A percentile compares a stretch with the other conserved stretches of the same genome.
These are phyloP conservation scores for Notechis scutatus DNA, from an alignment of 2,113 vertebrate species.

Conservation along the genomic window DNA sequence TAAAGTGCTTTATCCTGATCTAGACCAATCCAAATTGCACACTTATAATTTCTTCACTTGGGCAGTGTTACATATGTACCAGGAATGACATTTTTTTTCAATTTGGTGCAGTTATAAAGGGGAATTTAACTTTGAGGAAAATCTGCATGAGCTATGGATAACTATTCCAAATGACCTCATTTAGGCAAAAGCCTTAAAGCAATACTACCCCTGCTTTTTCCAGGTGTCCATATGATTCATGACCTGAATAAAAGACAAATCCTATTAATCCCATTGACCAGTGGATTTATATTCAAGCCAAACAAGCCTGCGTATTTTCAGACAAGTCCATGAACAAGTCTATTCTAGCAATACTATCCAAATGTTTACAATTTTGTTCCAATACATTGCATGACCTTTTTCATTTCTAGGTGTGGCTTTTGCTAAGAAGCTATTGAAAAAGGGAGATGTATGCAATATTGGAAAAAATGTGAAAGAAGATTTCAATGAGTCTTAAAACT, in stretches of 20 bases:
- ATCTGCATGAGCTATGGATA: neutral
- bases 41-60: neutral
- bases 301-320: neutral
- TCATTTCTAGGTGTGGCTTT: neutral
- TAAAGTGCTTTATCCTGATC: neutral
- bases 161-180: neutral
- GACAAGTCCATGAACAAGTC: neutral
- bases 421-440: neutral
- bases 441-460: neutral
- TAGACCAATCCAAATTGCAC: neutral
- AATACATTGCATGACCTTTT: constrained; percentile 1
- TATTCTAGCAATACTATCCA: neutral
- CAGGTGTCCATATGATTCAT: neutral
- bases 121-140: neutral
- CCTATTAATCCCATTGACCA: neutral
- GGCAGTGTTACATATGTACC: neutral
- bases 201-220: neutral
- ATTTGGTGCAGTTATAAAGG: neutral
- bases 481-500: neutral
- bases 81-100: neutral
- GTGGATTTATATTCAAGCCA: neutral
- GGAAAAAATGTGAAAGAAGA: neutral
- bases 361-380: neutral
- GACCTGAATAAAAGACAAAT: neutral
- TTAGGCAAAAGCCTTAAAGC: neutral